A percentile compares a stretch with the other conserved stretches of the same genome.
phyloP scores from a whole-genome alignment of 2,888 invertebrate species.

The Idaea straminata region DNA sequence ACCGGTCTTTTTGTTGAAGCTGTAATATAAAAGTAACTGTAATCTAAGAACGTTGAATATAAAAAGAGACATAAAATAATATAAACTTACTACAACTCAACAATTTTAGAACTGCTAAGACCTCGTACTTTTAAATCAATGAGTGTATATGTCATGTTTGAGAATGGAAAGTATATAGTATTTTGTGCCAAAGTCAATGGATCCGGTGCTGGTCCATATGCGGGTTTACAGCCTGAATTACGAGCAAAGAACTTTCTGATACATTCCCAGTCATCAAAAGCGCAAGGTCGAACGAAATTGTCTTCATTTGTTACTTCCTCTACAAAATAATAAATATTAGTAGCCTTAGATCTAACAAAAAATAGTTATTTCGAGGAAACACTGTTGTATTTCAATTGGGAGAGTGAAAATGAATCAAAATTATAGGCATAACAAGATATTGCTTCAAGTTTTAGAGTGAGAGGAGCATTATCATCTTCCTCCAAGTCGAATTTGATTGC shows the following conservation, averaged over 20 bases:
- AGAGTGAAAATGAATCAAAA: too few relatives aligned
- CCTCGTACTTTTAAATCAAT: constrained; percentile 28
- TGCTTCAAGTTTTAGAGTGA: too few relatives aligned
- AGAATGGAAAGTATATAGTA: constrained; percentile 17
- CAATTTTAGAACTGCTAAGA: constrained; percentile 21
- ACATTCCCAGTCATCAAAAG: constrained; percentile 28
- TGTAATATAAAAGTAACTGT: background rate
- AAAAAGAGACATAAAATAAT: background rate
- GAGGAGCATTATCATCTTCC: too few relatives aligned
- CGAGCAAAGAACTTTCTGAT: constrained; percentile 28
- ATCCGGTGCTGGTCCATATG: constrained; percentile 27
- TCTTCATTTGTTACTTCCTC: constrained; percentile 8
- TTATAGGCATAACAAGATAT: too few relatives aligned
- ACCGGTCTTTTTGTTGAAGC: constrained; percentile 12
- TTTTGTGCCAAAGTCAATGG: constrained; percentile 21
- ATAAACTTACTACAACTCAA: constrained; percentile 14
- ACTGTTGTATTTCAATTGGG: too few relatives aligned
- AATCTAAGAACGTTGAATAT: background rate
- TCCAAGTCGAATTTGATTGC: too few relatives aligned
- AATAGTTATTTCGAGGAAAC: too few relatives aligned
- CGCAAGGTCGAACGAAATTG: constrained; percentile 27
- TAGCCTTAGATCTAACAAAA: background rate
- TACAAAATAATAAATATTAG: background rate
- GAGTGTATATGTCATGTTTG: constrained; percentile 25
- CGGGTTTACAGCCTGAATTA: constrained; percentile 27